Evolutionary conservation across 1,140 invertebrate species (phyloP).

Genomic region (Bombus sylvicola): DNA sequence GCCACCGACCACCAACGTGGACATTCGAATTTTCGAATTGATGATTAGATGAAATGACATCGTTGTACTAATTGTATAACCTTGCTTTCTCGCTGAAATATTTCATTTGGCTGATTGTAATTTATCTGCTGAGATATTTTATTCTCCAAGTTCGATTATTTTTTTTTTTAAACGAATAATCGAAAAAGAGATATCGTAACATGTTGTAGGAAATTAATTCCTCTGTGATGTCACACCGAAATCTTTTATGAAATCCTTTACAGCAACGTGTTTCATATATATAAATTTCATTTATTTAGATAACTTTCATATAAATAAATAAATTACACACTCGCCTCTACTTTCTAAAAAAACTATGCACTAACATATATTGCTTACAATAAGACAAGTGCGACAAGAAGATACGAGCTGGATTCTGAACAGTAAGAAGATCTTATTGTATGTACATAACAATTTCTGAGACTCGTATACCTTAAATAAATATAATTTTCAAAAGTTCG

Average conservation of each 20-base stretch:
- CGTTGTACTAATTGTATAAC: not conserved
- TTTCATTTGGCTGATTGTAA: not conserved
- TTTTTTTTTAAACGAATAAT: too few species aligned
- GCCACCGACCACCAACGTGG: constrained; percentile 4
- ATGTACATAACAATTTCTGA: not conserved
- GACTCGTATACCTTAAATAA: not conserved
- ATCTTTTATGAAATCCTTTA: not conserved
- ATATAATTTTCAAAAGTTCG: not conserved
- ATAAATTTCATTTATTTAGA: not conserved
- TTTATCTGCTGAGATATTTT: not conserved
- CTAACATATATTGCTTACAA: not conserved
- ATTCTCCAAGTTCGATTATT: not conserved
- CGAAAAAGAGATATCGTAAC: too few species aligned
- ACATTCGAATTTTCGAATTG: not conserved
- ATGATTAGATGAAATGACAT: not conserved
- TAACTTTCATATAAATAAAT: too few species aligned
- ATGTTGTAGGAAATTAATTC: not conserved
- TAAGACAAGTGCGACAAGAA: not conserved
- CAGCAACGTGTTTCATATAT: not conserved
- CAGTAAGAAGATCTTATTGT: not conserved
- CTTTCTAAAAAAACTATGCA: not conserved
- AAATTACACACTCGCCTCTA: not conserved
- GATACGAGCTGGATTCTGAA: not conserved
- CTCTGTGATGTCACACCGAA: not conserved
- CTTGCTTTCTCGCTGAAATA: not conserved